Evolutionary conservation across 2,113 vertebrate genomes (phyloP).

Genomic region (Xiphophorus hellerii): DNA sequence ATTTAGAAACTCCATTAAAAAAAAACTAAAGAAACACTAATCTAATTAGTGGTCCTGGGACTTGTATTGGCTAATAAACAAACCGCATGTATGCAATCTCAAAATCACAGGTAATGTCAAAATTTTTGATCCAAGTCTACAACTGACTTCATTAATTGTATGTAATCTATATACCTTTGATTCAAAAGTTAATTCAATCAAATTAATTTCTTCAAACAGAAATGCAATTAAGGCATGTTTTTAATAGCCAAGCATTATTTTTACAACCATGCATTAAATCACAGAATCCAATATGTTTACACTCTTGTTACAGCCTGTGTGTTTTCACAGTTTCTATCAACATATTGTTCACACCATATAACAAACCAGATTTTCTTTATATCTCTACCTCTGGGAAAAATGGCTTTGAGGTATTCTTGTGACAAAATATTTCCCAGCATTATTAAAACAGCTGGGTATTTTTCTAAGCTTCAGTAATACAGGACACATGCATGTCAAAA

Average conservation of each 20-base stretch:
- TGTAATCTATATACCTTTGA: background rate
- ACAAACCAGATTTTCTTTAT: background rate
- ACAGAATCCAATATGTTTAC: background rate
- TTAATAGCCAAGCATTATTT: no score
- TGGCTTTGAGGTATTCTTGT: no score
- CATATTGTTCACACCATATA: background rate
- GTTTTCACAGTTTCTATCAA: background rate
- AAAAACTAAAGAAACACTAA: conserved; percentile 3
- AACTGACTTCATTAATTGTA: conserved; percentile 6
- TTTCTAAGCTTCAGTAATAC: no score
- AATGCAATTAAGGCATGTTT: background rate
- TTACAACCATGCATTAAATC: background rate
- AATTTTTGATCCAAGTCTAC: background rate
- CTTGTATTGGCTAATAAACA: background rate
- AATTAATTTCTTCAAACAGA: background rate
- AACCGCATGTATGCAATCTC: background rate
- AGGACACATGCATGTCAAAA: no score
- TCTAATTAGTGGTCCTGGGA: background rate
- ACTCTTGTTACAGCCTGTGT: background rate
- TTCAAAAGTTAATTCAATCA: background rate
- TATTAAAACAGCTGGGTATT: no score
- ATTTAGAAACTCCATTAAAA: background rate
- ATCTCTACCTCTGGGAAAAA: background rate
- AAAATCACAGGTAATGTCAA: conserved; percentile 11
- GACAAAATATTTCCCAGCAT: no score